Base-by-base conservation (phyloP, 37 sponge, comb jelly and placozoan genomes). In the Diacarnus erythraeanus region DNA sequence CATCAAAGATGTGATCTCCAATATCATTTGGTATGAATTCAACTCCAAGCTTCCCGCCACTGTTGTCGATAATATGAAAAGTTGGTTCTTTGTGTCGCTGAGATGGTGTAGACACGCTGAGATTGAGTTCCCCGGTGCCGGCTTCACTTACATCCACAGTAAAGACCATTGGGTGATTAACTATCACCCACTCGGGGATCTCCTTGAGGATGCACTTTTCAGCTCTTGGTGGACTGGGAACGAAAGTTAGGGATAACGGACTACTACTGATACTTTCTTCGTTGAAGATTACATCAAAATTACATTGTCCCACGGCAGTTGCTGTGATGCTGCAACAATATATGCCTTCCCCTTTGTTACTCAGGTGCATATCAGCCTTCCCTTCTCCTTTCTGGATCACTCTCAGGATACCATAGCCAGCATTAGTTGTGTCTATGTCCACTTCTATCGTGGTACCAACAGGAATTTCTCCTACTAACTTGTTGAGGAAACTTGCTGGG, bases 341-440 rank as follows among this genome's bases (percentile, higher is more conserved):
- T 34, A 77, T 61, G 30, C 75, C 87, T 39, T 81, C 82, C 1
- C 61, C 58, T 20, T 80, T 44, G 18, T 84, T 71, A 25, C 57
- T 74, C 26, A 81, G 56, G 17, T 61, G 68, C 59, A 83, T 41
- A 27, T 70, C 64, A n/a, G 71, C 75, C 69, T 81, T 73, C 27
- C 78, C 72, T 29, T 80, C 79, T 1, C 80, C 91, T 9, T 64
- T 33, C 1, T 83, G 68, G 20, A 67, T 82, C 42, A 87, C 77
- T 29, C 80, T 92, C 39, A 87, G 88, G 9, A 71, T 83, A 10
- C 87, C 85, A 10, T 76, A 76, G 17, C 94, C 94, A 59, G 91
- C 94, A 30, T 77, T 71, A 12, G 66, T 38, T 20, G 94, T 86
- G 60, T 89, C 74, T 38, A 88, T 85, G 8, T 80, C 35, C 76